Percentiles rank a stretch among this genome's conserved stretches.
phyloP scores from a whole-genome alignment of 2,797 vertebrate species.

The Pitangus sulphuratus region DNA sequence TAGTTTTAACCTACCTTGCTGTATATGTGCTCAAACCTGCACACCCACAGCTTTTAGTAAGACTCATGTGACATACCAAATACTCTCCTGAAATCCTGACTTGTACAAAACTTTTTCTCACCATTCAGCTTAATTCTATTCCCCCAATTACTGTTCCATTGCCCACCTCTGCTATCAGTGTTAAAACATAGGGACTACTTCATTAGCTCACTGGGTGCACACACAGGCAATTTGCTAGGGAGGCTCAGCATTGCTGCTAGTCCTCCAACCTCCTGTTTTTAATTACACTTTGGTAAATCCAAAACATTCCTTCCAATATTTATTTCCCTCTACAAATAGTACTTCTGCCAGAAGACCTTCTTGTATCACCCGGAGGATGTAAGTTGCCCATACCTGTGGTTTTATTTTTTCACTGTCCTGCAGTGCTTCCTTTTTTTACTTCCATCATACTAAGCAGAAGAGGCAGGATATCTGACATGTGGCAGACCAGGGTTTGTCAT shows the following conservation, averaged over 20 bases:
- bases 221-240: not conserved
- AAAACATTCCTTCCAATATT: not conserved
- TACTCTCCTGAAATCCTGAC: not conserved
- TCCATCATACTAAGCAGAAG: not conserved
- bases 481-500: not conserved
- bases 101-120: not conserved
- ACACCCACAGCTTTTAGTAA: not conserved
- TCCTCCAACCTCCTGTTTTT: not conserved
- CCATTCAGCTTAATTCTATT: not conserved
- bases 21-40: not conserved
- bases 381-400: not conserved
- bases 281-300: not conserved
- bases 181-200: not conserved
- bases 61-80: not conserved
- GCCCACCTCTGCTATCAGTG: rapidly evolving
- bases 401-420: not conserved
- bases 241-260: not conserved
- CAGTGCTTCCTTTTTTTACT: not conserved
- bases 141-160: not conserved
- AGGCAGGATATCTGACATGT: not conserved
- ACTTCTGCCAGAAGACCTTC: not conserved
- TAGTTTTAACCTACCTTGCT: not conserved
- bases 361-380: not conserved
- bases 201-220: not conserved
- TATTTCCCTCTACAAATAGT: not conserved